Evolutionary conservation across 2,888 invertebrate species (phyloP), one percentile per base, ranked within the genome.

Genomic region (Coremacera marginata): DNA sequence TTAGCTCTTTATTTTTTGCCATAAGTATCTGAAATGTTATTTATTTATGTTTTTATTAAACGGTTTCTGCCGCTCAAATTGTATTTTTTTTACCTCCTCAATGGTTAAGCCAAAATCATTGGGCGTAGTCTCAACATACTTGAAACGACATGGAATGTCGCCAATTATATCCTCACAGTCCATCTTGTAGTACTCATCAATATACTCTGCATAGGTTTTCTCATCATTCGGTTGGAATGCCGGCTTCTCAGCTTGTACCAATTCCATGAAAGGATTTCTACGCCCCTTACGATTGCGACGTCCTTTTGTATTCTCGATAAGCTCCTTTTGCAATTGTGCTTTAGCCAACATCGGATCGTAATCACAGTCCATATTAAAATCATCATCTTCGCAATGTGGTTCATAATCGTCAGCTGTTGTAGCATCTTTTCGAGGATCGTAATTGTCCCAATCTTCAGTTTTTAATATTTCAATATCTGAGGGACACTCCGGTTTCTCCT

Each of bases 111-210:
- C 99, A 89, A 95, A 99, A 89, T 95, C 94, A 88, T 98, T 98
- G 0, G 97, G 94, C 57, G 94, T 91, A 0, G 96, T 97, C 87
- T 95, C 92, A 37, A 97, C 92, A 87, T 99, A 99, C 86, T 96
- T 97, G 89, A 98, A 99, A 82, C 96, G 91, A 78, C 97, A 98
- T 0, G 97, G 97, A 82, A 95, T 89, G 86, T 98, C 97, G 0
- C 94, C 98, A 70, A 99, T 94, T 71, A 98, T 93, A 89, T 99
- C 99, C 87, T 99, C 99, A 88, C 95, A 99, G 89, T 98, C 97
- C 86, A 98, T 91, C 84, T 95, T 93, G 87, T 98, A 98, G 88
- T 98, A 98, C 88, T 98, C 98, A 84, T 98, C 96, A 87, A 98
- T 93, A 86, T 98, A 98, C 83, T 97, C 92, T 49, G 94, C 93